Conservation (phyloP, 2,888 invertebrate genomes). For the Mycalesis mineus region DNA sequence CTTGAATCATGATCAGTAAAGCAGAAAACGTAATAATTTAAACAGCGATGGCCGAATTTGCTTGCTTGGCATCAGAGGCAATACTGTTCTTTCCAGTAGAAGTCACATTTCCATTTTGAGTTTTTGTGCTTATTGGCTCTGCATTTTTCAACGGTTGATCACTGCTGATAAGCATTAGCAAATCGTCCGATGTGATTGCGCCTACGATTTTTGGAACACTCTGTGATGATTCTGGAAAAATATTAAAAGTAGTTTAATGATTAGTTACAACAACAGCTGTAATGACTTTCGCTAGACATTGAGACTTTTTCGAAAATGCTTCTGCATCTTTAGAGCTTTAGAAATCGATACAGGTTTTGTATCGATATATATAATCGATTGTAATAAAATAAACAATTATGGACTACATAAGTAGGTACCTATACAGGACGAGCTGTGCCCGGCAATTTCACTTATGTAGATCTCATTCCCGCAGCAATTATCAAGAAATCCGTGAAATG, state of each 20-base stretch:
- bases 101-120: slow-evolving; percentile 5
- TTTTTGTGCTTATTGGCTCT: background rate
- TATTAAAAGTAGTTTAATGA: background rate
- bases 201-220: slow-evolving; percentile 80
- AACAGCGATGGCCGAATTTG: slow-evolving; percentile 3
- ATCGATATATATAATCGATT: too few relatives aligned
- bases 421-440: too few relatives aligned
- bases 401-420: too few relatives aligned
- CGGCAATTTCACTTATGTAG: too few relatives aligned
- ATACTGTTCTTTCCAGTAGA: background rate
- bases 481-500: too few relatives aligned
- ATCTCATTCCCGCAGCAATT: too few relatives aligned
- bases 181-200: slow-evolving; percentile 83
- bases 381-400: too few relatives aligned
- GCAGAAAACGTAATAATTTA: background rate
- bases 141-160: slow-evolving; percentile 35
- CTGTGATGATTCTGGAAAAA: slow-evolving; percentile 43
- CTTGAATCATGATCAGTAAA: background rate
- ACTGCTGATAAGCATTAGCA: slow-evolving; percentile 79
- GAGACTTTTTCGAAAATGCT: too few relatives aligned
- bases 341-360: too few relatives aligned
- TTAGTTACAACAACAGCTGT: too few relatives aligned
- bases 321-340: too few relatives aligned
- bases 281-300: too few relatives aligned
- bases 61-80: background rate